Evolutionary conservation across 2,888 invertebrate genomes (phyloP).

Genomic region (Agrotis puta): DNA sequence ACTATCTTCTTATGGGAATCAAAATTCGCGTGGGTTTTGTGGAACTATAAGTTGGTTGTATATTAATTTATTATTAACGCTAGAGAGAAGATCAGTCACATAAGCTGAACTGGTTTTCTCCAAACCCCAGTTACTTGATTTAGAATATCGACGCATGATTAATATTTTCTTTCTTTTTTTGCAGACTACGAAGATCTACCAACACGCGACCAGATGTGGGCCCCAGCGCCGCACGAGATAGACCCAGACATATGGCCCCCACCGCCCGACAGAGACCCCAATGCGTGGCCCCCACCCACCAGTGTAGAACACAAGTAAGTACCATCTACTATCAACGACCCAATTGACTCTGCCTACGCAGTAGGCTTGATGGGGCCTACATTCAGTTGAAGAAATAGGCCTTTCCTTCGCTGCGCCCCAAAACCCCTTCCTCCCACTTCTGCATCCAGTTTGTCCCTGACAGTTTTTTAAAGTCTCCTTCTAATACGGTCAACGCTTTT

Average conservation of each 20-base stretch:
- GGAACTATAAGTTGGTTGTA: background rate
- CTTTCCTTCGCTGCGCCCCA: too few relatives aligned
- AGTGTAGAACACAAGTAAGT: conserved; percentile 94
- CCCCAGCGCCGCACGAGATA: conserved; percentile 87
- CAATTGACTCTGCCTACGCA: background rate
- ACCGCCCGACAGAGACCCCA: conserved; percentile 93
- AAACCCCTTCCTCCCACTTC: background rate
- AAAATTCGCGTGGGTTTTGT: background rate
- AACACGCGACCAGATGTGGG: conserved; percentile 87
- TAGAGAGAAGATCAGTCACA: background rate
- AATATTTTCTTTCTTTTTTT: conserved; percentile 11
- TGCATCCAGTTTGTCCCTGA: background rate
- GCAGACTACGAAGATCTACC: conserved; percentile 89
- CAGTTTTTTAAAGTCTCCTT: too few relatives aligned
- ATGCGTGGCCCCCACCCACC: conserved; percentile 97
- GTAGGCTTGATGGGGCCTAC: too few relatives aligned
- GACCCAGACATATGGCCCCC: conserved; percentile 96
- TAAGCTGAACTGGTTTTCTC: background rate
- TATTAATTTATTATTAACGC: background rate
- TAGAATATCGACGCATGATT: background rate
- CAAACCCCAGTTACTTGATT: background rate
- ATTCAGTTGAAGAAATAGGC: background rate
- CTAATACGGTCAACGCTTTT: background rate
- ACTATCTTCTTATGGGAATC: background rate
- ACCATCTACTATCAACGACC: background rate